Base-by-base conservation (phyloP, 2,888 invertebrate species). In the Drosophila maculinotata region DNA sequence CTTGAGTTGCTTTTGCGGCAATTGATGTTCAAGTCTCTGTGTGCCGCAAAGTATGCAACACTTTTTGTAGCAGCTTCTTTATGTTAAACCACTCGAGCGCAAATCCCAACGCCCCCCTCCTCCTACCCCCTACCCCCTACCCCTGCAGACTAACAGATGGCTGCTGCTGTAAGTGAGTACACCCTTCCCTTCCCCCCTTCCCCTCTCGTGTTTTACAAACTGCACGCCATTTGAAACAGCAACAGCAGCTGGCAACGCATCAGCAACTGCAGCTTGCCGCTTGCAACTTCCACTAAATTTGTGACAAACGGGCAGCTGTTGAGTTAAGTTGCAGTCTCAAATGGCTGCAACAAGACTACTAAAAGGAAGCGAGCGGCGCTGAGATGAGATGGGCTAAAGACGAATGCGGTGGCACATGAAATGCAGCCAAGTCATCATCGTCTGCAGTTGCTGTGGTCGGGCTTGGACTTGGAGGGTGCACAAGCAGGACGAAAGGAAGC, bases 231-330 rank as follows among this genome's bases (percentile, higher is more conserved):
- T 76, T 65, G 70, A 49, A 59, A 68, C 75, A 72, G 68, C 36
- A 56, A 38, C 51, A 51, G 26, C 57, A 47, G 26, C 53, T 41
- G 45, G 39, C 36, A 36, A 38, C 44, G 31, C 33, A 42, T 36
- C 51, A 20, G 33, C 39, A 56, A 26, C 45, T 47, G 64, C 41
- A 25, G 36, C 42, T 44, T 41, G 64, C 41, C 20, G 20, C 20
- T 20, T 20, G 49, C 28, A 36, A 33, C 52, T 73, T 73, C 73
- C 63, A 75, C 67, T 70, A 74, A 74, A 69, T 74, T 76, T 72
- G 79, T 77, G 79, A 79, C 79, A 81, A 82, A 79, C 79, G 69
- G 70, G 69, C 79, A 79, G 75, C 75, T 69, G 72, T 69, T 69
- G 68, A 74, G 69, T 68, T 68, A 73, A 73, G 73, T 73, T 69